Base-by-base conservation (phyloP, 2,113 vertebrate species). In the Eulemur macaco region DNA sequence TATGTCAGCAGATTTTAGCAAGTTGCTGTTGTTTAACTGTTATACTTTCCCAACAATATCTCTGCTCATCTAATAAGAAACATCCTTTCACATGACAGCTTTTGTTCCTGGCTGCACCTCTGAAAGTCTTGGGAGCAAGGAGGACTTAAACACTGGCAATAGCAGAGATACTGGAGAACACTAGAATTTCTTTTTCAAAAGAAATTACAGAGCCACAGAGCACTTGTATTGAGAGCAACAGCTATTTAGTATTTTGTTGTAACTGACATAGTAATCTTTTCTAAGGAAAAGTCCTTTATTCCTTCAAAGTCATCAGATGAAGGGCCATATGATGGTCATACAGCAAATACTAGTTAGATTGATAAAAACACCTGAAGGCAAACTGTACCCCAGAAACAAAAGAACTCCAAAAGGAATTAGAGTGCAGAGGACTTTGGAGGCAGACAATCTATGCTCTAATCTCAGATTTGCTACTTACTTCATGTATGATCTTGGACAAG, bases 361-460 rank as follows among this genome's bases (percentile, higher is more conserved):
- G 77, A 71, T 73, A 94, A 92, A 91, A 92, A 90, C 18, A 60
- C 13, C 4, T 34, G n/a, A 86, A 77, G 52, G 74, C 60, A 96
- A 78, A 78, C 11, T 73, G 66, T 63, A 85, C 20, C 54, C 56
- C 0, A 91, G 60, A 69, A 82, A 94, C 11, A 29, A 97, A 95
- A 87, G 39, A 87, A 88, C 27, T 80, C 78, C 88, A 85, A 92
- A 56, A 83, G 15, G 60, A 86, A 84, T 68, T 66, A 85, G 27
- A 89, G 1, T 52, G 1, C 12, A 85, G 47, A 74, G 50, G n/a
- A 78, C 37, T 83, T 73, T 45, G 73, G 18, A 78, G 11, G 13
- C 60, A 85, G n/a, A 56, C 21, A 47, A 74, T 50, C 37, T 58
- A 60, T 25, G 31, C 31, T 77, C n/a, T 66, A 83, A 90, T 5